A percentile compares a stretch with the other conserved stretches of the same genome.
These are phyloP conservation scores for Porites cylindrica DNA, from an alignment of 92 coral and sea anemone species.

Conservation along the genomic window DNA sequence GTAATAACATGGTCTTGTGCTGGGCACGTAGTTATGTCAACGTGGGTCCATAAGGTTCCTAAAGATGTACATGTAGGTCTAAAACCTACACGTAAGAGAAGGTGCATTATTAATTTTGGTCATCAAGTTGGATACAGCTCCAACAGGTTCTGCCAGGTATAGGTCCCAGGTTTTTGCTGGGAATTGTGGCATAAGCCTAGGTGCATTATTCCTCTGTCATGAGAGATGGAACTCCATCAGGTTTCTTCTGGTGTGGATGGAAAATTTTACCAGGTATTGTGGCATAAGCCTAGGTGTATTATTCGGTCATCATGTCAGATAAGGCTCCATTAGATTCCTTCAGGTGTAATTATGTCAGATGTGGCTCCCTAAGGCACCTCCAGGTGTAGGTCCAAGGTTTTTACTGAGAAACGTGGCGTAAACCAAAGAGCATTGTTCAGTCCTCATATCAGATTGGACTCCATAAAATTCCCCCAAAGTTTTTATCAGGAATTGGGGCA, in stretches of 20 bases:
- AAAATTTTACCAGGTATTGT: too few relatives aligned
- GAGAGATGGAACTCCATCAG: neutral
- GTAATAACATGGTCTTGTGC: neutral
- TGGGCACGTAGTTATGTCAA: too few relatives aligned
- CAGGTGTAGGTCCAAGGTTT: too few relatives aligned
- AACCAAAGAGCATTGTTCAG: neutral
- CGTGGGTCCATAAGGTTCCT: too few relatives aligned
- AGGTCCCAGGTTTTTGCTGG: neutral
- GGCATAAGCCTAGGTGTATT: neutral
- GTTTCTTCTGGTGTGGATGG: conserved; percentile 37
- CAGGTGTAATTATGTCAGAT: too few relatives aligned
- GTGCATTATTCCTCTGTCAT: neutral
- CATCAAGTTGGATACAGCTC: too few relatives aligned
- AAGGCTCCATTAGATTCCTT: neutral
- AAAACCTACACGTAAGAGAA: neutral
- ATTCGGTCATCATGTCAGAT: neutral
- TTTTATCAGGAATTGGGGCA: neutral
- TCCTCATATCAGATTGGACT: too few relatives aligned
- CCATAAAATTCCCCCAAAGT: too few relatives aligned
- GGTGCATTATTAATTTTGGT: neutral
- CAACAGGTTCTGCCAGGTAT: too few relatives aligned
- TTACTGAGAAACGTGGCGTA: neutral
- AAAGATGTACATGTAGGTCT: too few relatives aligned
- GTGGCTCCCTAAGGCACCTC: too few relatives aligned
- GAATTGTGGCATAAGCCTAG: neutral